Evolutionary conservation across 2,888 invertebrate genomes (phyloP).

Genomic region (Falcaria lacertinaria): DNA sequence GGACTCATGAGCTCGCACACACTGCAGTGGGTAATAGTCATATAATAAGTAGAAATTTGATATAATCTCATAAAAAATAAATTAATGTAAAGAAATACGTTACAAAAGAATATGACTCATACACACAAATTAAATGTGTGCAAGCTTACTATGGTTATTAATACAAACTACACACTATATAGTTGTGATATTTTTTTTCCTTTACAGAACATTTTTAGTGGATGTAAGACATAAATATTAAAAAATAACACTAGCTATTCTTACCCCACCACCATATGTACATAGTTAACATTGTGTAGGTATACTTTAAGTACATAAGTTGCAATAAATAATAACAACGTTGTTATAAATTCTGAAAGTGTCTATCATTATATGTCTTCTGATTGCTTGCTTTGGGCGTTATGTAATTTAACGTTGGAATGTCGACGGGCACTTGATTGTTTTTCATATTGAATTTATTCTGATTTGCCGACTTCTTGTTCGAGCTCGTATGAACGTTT

Average conservation of each 20-base stretch:
- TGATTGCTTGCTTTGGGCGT: conserved; percentile 63
- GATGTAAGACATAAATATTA: conserved; percentile 9
- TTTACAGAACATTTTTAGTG: not conserved
- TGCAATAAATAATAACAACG: conserved; percentile 29
- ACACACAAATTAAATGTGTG: not conserved
- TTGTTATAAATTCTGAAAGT: conserved; percentile 77
- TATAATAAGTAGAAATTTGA: not conserved
- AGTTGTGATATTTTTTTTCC: not conserved
- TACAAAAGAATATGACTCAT: not conserved
- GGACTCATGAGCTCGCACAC: conserved; percentile 22
- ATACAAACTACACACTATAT: not conserved
- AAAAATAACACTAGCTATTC: conserved; percentile 34
- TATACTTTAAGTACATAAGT: conserved; percentile 52
- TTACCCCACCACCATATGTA: conserved; percentile 59
- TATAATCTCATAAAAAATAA: not conserved
- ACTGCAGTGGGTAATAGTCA: conserved; percentile 5
- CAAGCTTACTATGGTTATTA: not conserved
- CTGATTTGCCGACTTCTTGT: conserved; percentile 42
- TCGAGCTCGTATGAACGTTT: conserved; percentile 68
- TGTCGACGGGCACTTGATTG: conserved; percentile 54
- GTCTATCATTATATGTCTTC: conserved; percentile 59
- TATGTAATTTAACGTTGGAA: conserved; percentile 69
- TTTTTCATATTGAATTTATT: conserved; percentile 44
- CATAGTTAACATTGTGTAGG: conserved; percentile 29
- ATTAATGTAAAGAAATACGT: not conserved